Conservation (phyloP, 2,888 invertebrate genomes). For the Chorisops tibialis region DNA sequence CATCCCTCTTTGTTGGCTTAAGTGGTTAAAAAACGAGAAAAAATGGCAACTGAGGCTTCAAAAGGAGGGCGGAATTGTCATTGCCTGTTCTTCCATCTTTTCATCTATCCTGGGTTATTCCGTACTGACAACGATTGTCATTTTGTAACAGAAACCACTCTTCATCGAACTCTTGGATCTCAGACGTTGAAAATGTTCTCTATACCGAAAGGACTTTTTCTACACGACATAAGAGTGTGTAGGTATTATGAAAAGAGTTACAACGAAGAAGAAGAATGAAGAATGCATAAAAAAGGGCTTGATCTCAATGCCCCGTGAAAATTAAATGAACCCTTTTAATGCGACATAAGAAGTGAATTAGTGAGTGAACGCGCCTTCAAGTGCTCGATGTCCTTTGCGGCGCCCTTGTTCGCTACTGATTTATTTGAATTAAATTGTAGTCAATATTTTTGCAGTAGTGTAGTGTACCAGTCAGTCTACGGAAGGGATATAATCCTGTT, state of each 20-base stretch:
- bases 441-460: constrained; percentile 19
- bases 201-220: neutral
- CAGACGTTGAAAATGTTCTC: neutral
- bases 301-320: constrained; percentile 20
- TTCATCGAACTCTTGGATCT: neutral
- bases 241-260: neutral
- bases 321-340: constrained; percentile 26
- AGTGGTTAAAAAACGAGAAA: constrained; percentile 21
- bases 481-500: too few relatives aligned
- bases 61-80: neutral
- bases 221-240: neutral
- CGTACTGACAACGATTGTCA: neutral
- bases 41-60: constrained; percentile 15
- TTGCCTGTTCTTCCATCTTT: neutral
- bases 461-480: too few relatives aligned
- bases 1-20: constrained; percentile 21
- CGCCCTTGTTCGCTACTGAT: constrained; percentile 4
- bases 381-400: neutral
- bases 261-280: neutral
- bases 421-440: constrained; percentile 21
- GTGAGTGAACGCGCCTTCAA: constrained; percentile 9
- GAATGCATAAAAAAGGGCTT: constrained; percentile 5
- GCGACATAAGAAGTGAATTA: constrained; percentile 26
- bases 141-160: constrained; percentile 6
- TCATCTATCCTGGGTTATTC: neutral